Base-by-base conservation (phyloP, 2,797 vertebrate species). In the Ficedula albicollis region DNA sequence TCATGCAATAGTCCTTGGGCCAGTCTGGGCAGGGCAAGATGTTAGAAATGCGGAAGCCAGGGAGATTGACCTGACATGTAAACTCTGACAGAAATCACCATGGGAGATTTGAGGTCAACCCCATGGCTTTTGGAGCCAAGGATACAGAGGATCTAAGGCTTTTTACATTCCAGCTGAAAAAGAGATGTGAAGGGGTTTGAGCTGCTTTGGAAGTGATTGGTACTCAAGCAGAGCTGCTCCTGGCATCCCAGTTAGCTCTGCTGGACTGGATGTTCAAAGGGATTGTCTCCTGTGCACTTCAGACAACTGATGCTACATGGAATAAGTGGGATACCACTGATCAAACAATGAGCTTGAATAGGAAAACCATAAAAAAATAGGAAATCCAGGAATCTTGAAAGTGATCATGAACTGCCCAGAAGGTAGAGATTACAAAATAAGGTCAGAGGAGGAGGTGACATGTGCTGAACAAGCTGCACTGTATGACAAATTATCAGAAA, bases 331-430 rank as follows among this genome's bases (percentile, higher is more conserved):
- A 44, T 36, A 51, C 13, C 7, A 29, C 67, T 66, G 23, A 29
- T 44, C 29, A 51, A 38, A 51, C 13, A 43, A 36, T 0, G 0
- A 66, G 19, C 11, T 66, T 2, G 0, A 80, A 73, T 3, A 80
- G 67, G 29, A 80, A 58, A 73, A 19, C 38, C 9, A 23, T n/a
- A 46, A 46, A 46, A 44, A 46, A 46, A 13, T 46, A 46, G 46
- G 20, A 25, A 13, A 44, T 11, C 13, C 44, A 87, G 44, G 25
- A 52, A 17, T 52, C 44, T 64, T 79, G 19, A 64, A 64, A 58
- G 51, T 6, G 36, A 58, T 43, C 22, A 25, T 56, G 27, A 72
- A 58, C 32, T 38, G 59, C 27, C n/a, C 44, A 44, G 44, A 66
- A 66, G 52, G n/a, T 44, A 51, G 64, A 58, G 11, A 73, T 39